Conservation (phyloP, 1,140 invertebrate species). For the Leucophenga varia region DNA sequence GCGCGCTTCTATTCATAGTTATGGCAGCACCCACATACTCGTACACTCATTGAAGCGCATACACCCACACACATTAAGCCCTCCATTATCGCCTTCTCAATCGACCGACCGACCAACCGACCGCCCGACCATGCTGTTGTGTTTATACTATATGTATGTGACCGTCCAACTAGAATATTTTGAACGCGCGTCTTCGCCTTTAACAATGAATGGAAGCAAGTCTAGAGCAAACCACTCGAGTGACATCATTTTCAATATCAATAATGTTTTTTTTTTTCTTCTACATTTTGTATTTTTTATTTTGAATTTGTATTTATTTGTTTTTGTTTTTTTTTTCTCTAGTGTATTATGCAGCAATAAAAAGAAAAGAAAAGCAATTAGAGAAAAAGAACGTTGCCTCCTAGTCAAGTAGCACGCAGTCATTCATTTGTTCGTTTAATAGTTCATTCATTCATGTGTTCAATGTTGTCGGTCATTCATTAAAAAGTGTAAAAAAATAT, state of each 20-base stretch:
- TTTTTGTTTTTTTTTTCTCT: no score
- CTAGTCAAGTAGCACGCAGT: constrained; percentile 4
- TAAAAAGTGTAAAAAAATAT: constrained; percentile 7
- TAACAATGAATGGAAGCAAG: constrained; percentile 9
- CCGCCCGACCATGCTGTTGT: no score
- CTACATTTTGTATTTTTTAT: no score
- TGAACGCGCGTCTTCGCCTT: no score
- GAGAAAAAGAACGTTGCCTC: constrained; percentile 20
- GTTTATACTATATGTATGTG: no score
- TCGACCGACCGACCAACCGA: no score
- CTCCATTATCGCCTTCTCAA: no score
- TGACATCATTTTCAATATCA: constrained; percentile 46
- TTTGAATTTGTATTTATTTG: no score
- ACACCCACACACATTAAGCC: constrained; percentile 13
- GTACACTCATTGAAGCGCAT: not conserved
- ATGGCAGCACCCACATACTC: not conserved
- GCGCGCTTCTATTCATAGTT: no score
- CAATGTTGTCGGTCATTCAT: constrained; percentile 8
- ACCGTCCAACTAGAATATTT: no score
- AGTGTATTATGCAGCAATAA: no score
- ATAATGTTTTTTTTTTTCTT: not conserved
- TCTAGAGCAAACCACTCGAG: constrained; percentile 13
- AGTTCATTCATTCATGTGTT: constrained; percentile 29
- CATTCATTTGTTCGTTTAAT: constrained; percentile 16
- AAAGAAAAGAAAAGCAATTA: constrained; percentile 37